Percentiles rank a stretch among this genome's conserved stretches.
Conservation (phyloP, 2,113 vertebrate genomes). For the Polypterus senegalus region DNA sequence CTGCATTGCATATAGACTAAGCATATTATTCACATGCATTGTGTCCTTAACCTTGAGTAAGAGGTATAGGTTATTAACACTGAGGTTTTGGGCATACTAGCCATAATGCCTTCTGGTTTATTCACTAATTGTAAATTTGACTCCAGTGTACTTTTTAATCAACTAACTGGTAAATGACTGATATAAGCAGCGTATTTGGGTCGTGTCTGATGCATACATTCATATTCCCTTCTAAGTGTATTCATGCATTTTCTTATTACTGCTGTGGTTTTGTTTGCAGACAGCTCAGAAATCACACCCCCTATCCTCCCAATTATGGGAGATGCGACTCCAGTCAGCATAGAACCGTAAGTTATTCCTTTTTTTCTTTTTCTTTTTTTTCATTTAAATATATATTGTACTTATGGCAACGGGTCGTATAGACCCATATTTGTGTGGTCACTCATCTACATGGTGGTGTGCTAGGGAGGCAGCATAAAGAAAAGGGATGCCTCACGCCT, state of each 20-base stretch:
- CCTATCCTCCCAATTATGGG: constrained; percentile 77
- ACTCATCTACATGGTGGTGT: no score
- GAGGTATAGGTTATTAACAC: neutral
- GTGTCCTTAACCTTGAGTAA: neutral
- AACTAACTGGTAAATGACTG: no score
- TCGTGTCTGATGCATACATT: neutral
- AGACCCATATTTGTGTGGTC: no score
- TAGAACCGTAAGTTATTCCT: constrained; percentile 82
- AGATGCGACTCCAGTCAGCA: constrained; percentile 90
- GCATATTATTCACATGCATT: neutral
- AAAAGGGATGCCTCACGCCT: no score
- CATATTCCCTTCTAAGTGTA: neutral
- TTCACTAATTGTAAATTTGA: no score
- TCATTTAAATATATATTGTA: constrained; percentile 80
- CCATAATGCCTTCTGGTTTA: no score
- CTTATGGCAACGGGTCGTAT: no score
- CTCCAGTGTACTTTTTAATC: no score
- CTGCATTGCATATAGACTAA: no score
- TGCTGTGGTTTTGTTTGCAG: constrained; percentile 40
- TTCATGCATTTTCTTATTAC: constrained; percentile 6
- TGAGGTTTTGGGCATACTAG: no score
- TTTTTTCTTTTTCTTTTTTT: constrained; percentile 8
- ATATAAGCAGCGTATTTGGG: neutral
- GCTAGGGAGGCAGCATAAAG: no score
- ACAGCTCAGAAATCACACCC: constrained; percentile 85